A percentile compares a stretch with the other conserved stretches of the same genome.
These are phyloP conservation scores for Dromius quadrimaculatus DNA, from an alignment of 2,888 invertebrate genomes.

Conservation along the genomic window DNA sequence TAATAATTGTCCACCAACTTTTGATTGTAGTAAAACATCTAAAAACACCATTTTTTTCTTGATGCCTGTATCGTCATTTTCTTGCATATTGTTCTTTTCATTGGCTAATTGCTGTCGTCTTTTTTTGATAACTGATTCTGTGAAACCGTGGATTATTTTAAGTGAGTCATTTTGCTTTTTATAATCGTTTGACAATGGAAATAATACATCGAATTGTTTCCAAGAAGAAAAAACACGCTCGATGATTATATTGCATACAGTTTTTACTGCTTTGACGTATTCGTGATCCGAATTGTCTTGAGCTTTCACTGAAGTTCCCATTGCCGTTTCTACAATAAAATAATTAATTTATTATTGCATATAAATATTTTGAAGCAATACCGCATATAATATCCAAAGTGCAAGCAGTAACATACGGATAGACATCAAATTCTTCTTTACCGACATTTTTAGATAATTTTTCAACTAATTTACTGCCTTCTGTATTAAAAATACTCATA, in stretches of 20 bases:
- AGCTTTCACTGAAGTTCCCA: constrained; percentile 24
- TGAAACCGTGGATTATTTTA: constrained; percentile 70
- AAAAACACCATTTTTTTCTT: constrained; percentile 76
- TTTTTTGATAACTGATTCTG: constrained; percentile 70
- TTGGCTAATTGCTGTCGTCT: constrained; percentile 61
- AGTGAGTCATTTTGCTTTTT: constrained; percentile 68
- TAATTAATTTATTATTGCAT: not conserved
- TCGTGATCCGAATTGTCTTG: constrained; percentile 10
- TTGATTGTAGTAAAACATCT: constrained; percentile 74
- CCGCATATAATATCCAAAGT: constrained; percentile 38
- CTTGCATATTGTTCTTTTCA: not conserved
- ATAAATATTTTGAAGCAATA: not conserved
- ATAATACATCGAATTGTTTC: constrained; percentile 14
- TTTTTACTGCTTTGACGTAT: constrained; percentile 13
- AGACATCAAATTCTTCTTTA: not conserved
- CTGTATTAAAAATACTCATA: constrained; percentile 17
- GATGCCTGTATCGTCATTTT: constrained; percentile 64
- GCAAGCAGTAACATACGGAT: constrained; percentile 14
- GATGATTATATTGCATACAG: not conserved
- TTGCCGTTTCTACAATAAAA: constrained; percentile 17
- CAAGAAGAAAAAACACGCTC: constrained; percentile 20
- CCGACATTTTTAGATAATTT: constrained; percentile 13
- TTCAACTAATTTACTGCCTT: constrained; percentile 16
- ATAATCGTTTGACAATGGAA: constrained; percentile 58
- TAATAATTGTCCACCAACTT: constrained; percentile 71